A percentile compares a stretch with the other conserved stretches of the same genome.
phyloP scores from a whole-genome alignment of 2,888 invertebrate species.

The Ennomos erosarius region DNA sequence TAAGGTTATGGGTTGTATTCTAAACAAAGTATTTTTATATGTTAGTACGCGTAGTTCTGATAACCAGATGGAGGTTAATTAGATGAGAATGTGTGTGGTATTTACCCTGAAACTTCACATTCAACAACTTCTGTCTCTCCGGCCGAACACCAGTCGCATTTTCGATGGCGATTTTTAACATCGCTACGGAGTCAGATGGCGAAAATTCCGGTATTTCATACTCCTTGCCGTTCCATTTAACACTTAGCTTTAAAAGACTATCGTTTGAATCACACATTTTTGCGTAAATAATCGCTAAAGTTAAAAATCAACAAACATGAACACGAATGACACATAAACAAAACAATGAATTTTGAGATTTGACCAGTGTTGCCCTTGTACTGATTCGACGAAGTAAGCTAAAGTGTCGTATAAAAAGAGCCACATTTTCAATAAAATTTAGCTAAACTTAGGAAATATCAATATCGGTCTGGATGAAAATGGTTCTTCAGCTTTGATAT shows the following conservation, averaged over 20 bases:
- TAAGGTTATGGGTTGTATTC: neutral
- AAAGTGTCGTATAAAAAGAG: too few relatives aligned
- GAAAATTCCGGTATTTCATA: slow-evolving; percentile 91
- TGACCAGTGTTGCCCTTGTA: too few relatives aligned
- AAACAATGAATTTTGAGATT: slow-evolving; percentile 45
- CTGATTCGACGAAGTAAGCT: too few relatives aligned
- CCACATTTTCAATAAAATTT: too few relatives aligned
- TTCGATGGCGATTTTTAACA: slow-evolving; percentile 93
- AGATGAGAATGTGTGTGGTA: slow-evolving; percentile 35
- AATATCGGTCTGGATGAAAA: too few relatives aligned
- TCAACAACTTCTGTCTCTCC: slow-evolving; percentile 96
- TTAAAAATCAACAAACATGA: slow-evolving; percentile 48
- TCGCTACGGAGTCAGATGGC: slow-evolving; percentile 91
- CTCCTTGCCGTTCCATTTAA: slow-evolving; percentile 98
- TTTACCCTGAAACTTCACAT: slow-evolving; percentile 95
- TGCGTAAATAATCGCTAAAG: slow-evolving; percentile 39
- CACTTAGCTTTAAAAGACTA: slow-evolving; percentile 85
- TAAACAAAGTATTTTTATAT: neutral
- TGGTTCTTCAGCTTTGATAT: too few relatives aligned
- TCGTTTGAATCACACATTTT: slow-evolving; percentile 82
- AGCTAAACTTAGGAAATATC: too few relatives aligned
- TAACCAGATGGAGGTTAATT: slow-evolving; percentile 19
- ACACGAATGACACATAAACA: slow-evolving; percentile 72
- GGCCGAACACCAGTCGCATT: slow-evolving; percentile 95
- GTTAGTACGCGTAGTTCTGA: neutral